Evolutionary conservation across 2,113 vertebrate species (phyloP).

Genomic region (Pseudorectes ferrugineus): DNA sequence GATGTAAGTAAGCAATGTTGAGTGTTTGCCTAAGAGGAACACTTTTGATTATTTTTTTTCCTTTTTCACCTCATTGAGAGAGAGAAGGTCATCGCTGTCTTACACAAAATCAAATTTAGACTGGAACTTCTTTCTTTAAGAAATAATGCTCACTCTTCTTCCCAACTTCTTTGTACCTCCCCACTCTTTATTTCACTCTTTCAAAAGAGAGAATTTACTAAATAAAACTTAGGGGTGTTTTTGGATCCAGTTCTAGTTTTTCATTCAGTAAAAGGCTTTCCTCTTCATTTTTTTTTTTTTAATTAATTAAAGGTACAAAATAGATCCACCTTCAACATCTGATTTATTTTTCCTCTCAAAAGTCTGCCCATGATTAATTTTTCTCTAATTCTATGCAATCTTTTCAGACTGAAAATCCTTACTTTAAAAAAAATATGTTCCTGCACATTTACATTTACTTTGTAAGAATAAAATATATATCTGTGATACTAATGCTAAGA

Average conservation of each 20-base stretch:
- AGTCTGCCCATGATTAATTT: background rate
- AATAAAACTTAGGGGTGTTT: background rate
- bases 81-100: background rate
- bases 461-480: background rate
- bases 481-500: background rate
- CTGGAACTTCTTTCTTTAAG: background rate
- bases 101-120: background rate
- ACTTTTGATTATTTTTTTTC: background rate
- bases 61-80: background rate
- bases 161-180: background rate
- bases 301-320: background rate
- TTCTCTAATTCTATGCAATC: background rate
- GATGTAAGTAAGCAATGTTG: background rate
- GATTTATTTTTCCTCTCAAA: background rate
- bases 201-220: background rate
- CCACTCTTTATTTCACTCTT: background rate
- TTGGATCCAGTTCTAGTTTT: background rate
- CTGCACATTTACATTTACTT: background rate
- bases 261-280: background rate
- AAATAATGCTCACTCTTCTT: background rate
- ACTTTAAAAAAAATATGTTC: background rate
- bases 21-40: background rate
- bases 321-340: background rate
- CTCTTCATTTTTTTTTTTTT: background rate
- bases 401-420: background rate